phyloP scores from a whole-genome alignment of 1,140 invertebrate species.

The Popillia japonica region DNA sequence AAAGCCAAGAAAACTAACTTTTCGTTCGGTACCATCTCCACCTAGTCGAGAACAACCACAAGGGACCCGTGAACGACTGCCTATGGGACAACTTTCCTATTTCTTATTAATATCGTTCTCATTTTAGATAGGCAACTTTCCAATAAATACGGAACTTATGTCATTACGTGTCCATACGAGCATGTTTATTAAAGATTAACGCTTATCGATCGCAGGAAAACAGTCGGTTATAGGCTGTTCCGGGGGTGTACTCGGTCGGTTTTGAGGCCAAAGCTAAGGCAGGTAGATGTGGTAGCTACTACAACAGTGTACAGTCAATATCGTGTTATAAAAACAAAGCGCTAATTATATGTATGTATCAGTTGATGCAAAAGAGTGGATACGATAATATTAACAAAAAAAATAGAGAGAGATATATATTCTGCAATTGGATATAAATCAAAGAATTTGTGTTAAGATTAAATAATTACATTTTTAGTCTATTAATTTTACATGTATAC shows the following conservation, averaged over 20 bases:
- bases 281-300: not conserved
- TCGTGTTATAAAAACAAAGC: not conserved
- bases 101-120: conserved; percentile 26
- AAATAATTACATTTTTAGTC: too few relatives aligned
- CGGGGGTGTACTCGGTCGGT: not conserved
- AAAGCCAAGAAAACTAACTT: not conserved
- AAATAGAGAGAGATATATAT: too few relatives aligned
- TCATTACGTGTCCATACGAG: conserved; percentile 29
- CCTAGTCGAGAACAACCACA: not conserved
- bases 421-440: too few relatives aligned
- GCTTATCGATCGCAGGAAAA: conserved; percentile 9
- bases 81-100: conserved; percentile 5
- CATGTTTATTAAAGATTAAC: conserved; percentile 35
- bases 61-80: not conserved
- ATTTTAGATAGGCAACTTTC: conserved; percentile 26
- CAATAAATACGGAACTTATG: conserved; percentile 34
- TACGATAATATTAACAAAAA: too few relatives aligned
- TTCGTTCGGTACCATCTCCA: conserved; percentile 6
- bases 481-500: too few relatives aligned
- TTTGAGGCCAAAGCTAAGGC: not conserved
- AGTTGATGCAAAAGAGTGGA: too few relatives aligned
- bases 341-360: too few relatives aligned
- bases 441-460: too few relatives aligned
- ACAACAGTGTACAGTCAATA: not conserved
- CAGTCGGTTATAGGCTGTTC: not conserved